Percentiles rank a stretch among this genome's conserved stretches.
phyloP scores from a whole-genome alignment of 2,797 vertebrate species.

The Anguilla megastoma region DNA sequence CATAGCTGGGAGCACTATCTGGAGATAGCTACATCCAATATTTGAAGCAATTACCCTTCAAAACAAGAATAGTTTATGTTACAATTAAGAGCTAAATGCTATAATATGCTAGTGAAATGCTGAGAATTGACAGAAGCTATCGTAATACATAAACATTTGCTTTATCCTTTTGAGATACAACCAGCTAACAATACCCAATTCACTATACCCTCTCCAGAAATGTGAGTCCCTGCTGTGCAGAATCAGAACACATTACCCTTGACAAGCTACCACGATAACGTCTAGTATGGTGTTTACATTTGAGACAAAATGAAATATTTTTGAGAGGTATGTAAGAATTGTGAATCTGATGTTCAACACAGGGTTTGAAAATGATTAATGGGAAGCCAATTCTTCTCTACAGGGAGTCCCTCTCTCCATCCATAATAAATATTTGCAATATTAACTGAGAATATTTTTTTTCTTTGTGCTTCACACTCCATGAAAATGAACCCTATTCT shows the following conservation, averaged over 20 bases:
- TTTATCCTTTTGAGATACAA: background rate
- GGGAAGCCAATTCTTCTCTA: background rate
- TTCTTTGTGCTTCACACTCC: background rate
- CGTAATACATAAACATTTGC: background rate
- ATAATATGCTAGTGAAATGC: background rate
- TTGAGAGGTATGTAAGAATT: background rate
- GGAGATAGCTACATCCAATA: background rate
- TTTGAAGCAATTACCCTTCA: background rate
- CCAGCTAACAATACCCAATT: background rate
- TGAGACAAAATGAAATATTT: background rate
- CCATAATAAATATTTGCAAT: background rate
- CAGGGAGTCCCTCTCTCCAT: background rate
- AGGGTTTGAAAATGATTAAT: background rate
- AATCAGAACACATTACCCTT: background rate
- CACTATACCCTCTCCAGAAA: background rate
- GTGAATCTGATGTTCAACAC: background rate
- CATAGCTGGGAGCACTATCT: background rate
- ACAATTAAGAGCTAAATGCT: background rate
- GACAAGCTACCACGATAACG: background rate
- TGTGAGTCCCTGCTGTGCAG: background rate
- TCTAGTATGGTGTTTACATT: background rate
- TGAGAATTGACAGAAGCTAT: background rate
- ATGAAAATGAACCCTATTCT: background rate
- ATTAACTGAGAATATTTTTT: background rate
- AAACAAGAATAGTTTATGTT: background rate